Evolutionary conservation across 2,797 vertebrate genomes (phyloP).

Genomic region (Periparus ater): DNA sequence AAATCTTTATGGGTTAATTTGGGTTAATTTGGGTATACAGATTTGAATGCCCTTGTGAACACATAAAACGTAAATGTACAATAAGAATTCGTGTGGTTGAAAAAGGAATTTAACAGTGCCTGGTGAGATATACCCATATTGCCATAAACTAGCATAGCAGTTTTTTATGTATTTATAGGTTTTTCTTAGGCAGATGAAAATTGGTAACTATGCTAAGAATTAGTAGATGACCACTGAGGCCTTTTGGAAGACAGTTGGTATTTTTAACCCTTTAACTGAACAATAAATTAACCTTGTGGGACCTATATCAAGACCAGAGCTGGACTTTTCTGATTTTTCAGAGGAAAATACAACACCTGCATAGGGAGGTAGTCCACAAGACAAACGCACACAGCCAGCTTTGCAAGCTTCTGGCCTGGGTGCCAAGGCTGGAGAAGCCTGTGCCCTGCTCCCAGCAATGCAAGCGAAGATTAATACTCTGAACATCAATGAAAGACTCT

Average conservation of each 20-base stretch:
- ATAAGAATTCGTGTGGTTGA: neutral
- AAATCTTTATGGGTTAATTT: neutral
- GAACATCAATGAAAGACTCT: neutral
- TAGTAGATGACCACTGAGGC: neutral
- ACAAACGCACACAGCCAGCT: neutral
- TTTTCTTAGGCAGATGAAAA: neutral
- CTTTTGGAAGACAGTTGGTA: neutral
- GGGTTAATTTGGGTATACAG: neutral
- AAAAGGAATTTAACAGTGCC: neutral
- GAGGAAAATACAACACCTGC: neutral
- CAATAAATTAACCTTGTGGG: neutral
- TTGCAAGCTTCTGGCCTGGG: neutral
- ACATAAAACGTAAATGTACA: neutral
- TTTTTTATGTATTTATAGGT: neutral
- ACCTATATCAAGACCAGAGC: neutral
- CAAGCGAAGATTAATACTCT: neutral
- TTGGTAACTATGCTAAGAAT: neutral
- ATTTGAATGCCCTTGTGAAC: neutral
- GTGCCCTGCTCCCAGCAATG: neutral
- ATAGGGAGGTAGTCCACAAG: neutral
- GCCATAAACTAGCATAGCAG: neutral
- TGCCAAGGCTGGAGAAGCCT: neutral
- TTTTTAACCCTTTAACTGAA: neutral
- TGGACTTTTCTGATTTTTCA: neutral
- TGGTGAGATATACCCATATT: neutral